phyloP scores from a whole-genome alignment of 2,797 vertebrate genomes.

The Coracias cyanogaster region DNA sequence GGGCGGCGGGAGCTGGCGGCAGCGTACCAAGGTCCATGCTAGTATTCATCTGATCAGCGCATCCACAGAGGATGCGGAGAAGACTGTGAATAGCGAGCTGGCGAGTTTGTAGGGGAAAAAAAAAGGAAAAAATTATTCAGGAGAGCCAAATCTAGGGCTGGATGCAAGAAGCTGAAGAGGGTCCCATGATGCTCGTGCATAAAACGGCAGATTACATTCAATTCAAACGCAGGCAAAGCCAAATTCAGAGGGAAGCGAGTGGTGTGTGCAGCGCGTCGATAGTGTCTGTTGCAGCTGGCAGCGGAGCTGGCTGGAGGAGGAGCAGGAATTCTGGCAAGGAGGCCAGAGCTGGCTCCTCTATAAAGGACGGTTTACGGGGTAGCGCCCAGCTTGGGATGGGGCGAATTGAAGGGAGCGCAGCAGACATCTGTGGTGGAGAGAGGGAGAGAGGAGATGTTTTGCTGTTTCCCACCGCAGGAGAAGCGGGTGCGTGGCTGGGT shows the following conservation, averaged over 20 bases:
- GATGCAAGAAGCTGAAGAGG: slow-evolving; percentile 33
- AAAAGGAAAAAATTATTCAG: not conserved
- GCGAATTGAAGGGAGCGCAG: not conserved
- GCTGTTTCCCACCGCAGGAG: not conserved
- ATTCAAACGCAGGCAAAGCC: not conserved
- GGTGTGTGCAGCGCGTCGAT: not conserved
- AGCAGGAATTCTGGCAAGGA: not conserved
- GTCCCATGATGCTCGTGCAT: not conserved
- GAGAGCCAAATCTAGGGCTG: slow-evolving; percentile 2
- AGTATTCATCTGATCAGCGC: not conserved
- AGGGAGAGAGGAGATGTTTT: not conserved
- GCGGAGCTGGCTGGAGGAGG: not conserved
- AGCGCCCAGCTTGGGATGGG: not conserved
- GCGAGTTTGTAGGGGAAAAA: not conserved
- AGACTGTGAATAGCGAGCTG: not conserved
- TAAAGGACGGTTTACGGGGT: not conserved
- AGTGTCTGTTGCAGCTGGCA: not conserved
- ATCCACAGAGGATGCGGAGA: not conserved
- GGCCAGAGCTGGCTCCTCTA: not conserved
- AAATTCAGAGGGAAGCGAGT: not conserved
- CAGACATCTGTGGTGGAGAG: not conserved
- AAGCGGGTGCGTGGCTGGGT: not conserved
- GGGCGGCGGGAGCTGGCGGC: not conserved
- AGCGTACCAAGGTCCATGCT: not conserved
- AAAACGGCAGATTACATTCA: not conserved